These are phyloP conservation scores for Eledone cirrhosa DNA, from an alignment of 2,888 invertebrate species.

Conservation along the genomic window DNA sequence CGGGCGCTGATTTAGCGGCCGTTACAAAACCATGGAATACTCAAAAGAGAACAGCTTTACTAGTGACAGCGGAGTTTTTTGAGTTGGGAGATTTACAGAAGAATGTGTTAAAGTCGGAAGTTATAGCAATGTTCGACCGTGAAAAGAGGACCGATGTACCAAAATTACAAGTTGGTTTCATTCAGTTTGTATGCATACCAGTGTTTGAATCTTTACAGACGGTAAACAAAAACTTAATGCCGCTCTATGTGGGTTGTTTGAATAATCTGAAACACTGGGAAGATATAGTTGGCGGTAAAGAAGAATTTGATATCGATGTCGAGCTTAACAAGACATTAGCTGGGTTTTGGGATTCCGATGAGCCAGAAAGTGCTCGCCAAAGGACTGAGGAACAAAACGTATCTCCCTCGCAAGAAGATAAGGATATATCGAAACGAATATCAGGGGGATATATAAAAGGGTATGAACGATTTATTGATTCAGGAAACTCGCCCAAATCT, in stretches of 20 bases:
- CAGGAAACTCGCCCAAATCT: too few species aligned
- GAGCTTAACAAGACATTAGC: neutral
- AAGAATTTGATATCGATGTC: neutral
- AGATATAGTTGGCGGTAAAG: neutral
- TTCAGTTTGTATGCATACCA: slow-evolving; percentile 91
- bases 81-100: slow-evolving; percentile 94
- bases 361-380: neutral
- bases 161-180: slow-evolving; percentile 96
- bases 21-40: slow-evolving; percentile 96
- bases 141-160: slow-evolving; percentile 92
- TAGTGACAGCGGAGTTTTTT: slow-evolving; percentile 95
- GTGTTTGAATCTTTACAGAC: slow-evolving; percentile 77
- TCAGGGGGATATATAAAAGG: too few species aligned
- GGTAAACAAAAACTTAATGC: neutral
- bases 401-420: too few species aligned
- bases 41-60: slow-evolving; percentile 89
- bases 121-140: slow-evolving; percentile 82
- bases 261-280: neutral
- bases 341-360: slow-evolving; percentile 10
- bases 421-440: too few species aligned
- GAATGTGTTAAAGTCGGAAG: slow-evolving; percentile 67
- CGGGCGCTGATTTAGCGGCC: slow-evolving; percentile 92
- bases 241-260: neutral
- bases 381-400: too few species aligned
- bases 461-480: too few species aligned